Base-by-base conservation (phyloP, 2,797 vertebrate genomes). In the Emydoidea blandingii region DNA sequence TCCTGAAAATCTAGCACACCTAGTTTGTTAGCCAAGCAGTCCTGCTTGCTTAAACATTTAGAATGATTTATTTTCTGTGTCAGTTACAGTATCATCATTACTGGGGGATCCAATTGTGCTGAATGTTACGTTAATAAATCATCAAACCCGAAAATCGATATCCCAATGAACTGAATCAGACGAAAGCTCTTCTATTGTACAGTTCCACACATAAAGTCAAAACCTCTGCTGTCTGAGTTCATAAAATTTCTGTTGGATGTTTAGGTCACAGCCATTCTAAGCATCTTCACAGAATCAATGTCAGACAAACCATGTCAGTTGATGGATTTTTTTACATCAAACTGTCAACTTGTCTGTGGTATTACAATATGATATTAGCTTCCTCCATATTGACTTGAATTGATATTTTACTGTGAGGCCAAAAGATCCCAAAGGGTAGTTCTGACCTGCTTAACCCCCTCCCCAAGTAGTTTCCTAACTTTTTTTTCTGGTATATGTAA, bases 101-200 rank as follows among this genome's bases (percentile, higher is more conserved):
- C 89, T 88, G 47, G 68, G 80, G 91, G 87, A 83, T 87, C 29
- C 89, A 93, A 50, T 86, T 95, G 91, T 96, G 90, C 86, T 2
- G 23, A 94, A 95, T 91, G 94, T 88, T 96, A 93, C 41, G 2
- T 94, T 96, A 97, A 97, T 98, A 97, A 97, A 98, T 97, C 95
- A 97, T 96, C 94, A 96, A 12, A 84, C 49, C 87, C 85, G 62
- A 85, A 95, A 97, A 97, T 97, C 95, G 0, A 97, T 97, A 95
- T 86, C 91, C 44, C 93, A 84, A 93, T 91, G 93, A 97, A 96
- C 14, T 95, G 95, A 95, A 96, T 96, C 72, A 87, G 95, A 91
- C 91, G 79, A 94, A 97, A 95, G 47, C 0, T 4, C 96, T 97
- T 95, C 95, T 96, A 27, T 93, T 94, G 79, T 25, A 82, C 65